Conservation (phyloP, 2,888 invertebrate species). For the Amaurobius ferox region DNA sequence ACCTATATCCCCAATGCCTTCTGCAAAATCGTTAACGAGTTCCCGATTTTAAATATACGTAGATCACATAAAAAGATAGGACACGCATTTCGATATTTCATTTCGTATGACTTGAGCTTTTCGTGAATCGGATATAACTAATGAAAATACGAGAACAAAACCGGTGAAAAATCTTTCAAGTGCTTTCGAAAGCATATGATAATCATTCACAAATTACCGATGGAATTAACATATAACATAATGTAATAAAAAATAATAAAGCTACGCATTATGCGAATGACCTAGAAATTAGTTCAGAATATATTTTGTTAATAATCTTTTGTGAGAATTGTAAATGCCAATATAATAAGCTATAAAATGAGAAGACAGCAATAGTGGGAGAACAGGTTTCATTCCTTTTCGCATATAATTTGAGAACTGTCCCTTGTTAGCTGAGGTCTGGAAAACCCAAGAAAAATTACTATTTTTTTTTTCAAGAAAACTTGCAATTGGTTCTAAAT, state of each 20-base stretch:
- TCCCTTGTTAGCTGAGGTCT: no score
- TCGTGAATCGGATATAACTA: no score
- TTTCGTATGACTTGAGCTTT: no score
- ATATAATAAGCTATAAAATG: not conserved
- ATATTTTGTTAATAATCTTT: not conserved
- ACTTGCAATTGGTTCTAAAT: no score
- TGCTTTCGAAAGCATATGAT: not conserved
- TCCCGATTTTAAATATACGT: no score
- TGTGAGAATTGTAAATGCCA: not conserved
- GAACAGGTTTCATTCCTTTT: not conserved
- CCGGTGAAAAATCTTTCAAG: not conserved
- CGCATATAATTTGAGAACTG: no score
- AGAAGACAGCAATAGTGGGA: not conserved
- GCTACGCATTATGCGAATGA: not conserved
- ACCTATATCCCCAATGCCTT: no score
- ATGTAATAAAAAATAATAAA: not conserved
- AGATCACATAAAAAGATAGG: no score
- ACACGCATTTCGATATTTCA: no score
- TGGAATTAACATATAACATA: slow-evolving; percentile 8
- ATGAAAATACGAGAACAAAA: not conserved
- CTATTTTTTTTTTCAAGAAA: no score
- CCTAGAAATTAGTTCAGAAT: slow-evolving; percentile 5
- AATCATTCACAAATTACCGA: not conserved
- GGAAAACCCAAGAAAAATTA: no score
- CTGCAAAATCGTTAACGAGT: no score